These are phyloP conservation scores for Mesochorus sp. DNA, from an alignment of 2,888 invertebrate genomes.

Conservation along the genomic window DNA sequence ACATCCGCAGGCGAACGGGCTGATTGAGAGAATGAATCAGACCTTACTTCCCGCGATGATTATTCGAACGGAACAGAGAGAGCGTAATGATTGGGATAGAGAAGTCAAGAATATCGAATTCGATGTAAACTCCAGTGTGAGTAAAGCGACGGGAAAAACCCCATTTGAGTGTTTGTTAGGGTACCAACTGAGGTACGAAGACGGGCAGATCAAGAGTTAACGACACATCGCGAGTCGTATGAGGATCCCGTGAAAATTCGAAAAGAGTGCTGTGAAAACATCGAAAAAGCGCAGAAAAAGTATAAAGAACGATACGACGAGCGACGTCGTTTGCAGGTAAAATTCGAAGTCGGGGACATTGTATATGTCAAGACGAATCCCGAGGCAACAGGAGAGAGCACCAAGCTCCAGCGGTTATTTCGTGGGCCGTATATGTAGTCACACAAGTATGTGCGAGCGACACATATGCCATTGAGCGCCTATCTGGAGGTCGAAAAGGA, in stretches of 20 bases:
- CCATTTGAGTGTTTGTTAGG: constrained; percentile 59
- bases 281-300: background rate
- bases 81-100: constrained; percentile 5
- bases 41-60: constrained; percentile 45
- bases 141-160: constrained; percentile 57
- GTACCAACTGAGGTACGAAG: background rate
- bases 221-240: background rate
- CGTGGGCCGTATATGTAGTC: background rate
- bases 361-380: constrained; percentile 17
- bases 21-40: constrained; percentile 53
- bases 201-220: background rate
- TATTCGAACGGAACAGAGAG: constrained; percentile 27
- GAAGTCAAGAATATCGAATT: constrained; percentile 38
- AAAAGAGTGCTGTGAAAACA: background rate
- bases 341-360: constrained; percentile 30
- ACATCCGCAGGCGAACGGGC: constrained; percentile 60
- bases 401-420: constrained; percentile 26
- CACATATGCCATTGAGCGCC: background rate
- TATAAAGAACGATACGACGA: constrained; percentile 29
- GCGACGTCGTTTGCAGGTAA: background rate
- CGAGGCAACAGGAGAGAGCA: constrained; percentile 22
- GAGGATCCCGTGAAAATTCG: background rate
- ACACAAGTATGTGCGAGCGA: background rate
- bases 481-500: background rate
- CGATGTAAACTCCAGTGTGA: constrained; percentile 54